Evolutionary conservation across 2,113 vertebrate species (phyloP).

Genomic region (Scopus umbretta): DNA sequence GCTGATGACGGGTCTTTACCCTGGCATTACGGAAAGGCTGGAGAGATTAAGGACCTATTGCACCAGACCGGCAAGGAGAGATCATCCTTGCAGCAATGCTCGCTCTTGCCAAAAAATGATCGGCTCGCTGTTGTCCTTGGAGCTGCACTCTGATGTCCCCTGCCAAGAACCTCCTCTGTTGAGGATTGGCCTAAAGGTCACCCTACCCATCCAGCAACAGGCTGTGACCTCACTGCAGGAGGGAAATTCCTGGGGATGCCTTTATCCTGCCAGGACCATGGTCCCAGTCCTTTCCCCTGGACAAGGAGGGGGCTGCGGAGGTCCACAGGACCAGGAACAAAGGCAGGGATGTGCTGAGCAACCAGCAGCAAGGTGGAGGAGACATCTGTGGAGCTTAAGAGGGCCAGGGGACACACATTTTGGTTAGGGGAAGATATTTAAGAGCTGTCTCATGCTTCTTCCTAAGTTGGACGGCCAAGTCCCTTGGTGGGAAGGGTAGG

Average conservation of each 20-base stretch:
- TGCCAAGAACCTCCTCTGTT: neutral
- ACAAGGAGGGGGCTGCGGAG: neutral
- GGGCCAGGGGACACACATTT: neutral
- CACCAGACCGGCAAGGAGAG: neutral
- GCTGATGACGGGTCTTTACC: neutral
- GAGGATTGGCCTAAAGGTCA: neutral
- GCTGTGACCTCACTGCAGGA: neutral
- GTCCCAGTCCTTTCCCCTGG: neutral
- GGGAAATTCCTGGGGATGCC: rapidly evolving
- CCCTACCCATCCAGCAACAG: neutral
- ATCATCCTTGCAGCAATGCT: neutral
- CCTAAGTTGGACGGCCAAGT: too few relatives aligned
- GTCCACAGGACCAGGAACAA: neutral
- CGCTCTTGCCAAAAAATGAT: neutral
- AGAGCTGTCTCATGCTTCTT: neutral
- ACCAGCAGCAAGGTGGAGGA: neutral
- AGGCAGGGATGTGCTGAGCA: neutral
- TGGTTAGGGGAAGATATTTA: neutral
- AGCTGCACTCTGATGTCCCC: neutral
- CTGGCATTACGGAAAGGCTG: neutral
- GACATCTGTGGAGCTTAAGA: neutral
- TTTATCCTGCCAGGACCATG: neutral
- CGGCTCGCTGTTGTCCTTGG: neutral
- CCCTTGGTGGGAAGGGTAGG: neutral
- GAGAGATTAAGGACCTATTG: neutral